Conservation (phyloP, 1,140 invertebrate species). For the Penaeus japonicus region DNA sequence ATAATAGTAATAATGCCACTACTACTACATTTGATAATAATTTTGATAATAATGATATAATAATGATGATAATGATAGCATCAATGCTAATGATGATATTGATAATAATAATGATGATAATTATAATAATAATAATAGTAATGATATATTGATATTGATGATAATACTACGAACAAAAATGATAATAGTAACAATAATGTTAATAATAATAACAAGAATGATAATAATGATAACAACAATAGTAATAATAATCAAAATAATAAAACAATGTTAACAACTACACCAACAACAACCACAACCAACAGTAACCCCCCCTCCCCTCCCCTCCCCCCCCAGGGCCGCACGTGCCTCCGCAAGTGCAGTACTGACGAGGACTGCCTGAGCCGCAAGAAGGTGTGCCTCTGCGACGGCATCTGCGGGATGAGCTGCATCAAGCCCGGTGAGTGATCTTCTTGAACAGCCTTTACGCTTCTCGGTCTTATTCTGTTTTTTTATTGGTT, state of each 20-base stretch:
- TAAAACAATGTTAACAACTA: background rate
- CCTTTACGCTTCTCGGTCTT: background rate
- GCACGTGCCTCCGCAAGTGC: slow-evolving; percentile 92
- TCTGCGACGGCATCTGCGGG: slow-evolving; percentile 95
- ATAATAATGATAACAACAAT: no score
- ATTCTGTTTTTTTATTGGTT: no score
- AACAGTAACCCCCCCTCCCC: background rate
- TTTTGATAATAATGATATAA: no score
- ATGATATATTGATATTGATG: background rate
- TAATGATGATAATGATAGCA: no score
- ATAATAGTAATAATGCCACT: no score
- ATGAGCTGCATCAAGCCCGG: slow-evolving; percentile 94
- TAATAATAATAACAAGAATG: no score
- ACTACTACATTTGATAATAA: no score
- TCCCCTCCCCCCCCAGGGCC: slow-evolving; percentile 61
- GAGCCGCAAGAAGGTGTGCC: slow-evolving; percentile 94
- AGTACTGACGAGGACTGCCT: slow-evolving; percentile 94
- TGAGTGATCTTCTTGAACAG: background rate
- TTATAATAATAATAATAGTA: background rate
- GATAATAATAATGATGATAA: background rate
- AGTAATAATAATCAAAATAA: no score
- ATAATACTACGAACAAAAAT: background rate
- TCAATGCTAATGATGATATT: background rate
- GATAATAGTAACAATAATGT: background rate
- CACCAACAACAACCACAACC: background rate